Evolutionary conservation across 1,140 invertebrate genomes (phyloP).

Genomic region (Parapsyche elsis): DNA sequence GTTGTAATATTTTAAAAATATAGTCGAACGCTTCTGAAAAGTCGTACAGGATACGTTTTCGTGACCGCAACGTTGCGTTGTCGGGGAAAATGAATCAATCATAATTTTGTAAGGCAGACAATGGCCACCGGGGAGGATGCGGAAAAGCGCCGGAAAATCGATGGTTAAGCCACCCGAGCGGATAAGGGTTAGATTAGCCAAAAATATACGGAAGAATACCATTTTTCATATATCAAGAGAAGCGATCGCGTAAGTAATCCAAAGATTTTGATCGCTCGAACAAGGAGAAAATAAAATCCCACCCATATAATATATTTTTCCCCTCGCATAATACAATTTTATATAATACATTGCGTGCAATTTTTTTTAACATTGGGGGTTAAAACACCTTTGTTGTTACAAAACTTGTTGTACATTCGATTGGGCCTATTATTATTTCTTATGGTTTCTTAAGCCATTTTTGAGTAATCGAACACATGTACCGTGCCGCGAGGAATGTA

Average conservation of each 20-base stretch:
- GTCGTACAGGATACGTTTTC: background rate
- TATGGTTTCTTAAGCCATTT: background rate
- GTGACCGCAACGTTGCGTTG: background rate
- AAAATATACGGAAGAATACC: slow-evolving; percentile 27
- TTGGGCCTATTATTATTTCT: background rate
- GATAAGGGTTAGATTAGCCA: slow-evolving; percentile 28
- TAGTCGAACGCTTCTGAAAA: no score
- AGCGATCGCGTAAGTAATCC: slow-evolving; percentile 4
- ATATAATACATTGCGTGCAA: no score
- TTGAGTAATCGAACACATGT: background rate
- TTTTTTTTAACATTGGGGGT: no score
- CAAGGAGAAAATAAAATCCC: background rate
- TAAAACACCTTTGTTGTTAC: no score
- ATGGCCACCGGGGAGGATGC: slow-evolving; percentile 14
- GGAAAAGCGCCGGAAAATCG: slow-evolving; percentile 28
- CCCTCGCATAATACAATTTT: no score
- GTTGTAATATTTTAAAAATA: no score
- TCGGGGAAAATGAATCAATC: slow-evolving; percentile 32
- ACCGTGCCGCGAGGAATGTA: background rate
- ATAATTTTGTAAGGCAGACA: slow-evolving; percentile 37
- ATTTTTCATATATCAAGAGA: slow-evolving; percentile 15
- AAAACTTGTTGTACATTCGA: no score
- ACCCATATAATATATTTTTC: no score
- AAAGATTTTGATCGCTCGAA: slow-evolving; percentile 15
- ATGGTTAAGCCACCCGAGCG: slow-evolving; percentile 23